These are phyloP conservation scores for Typhlomys cinereus DNA, from an alignment of 2,113 vertebrate species.

Conservation along the genomic window DNA sequence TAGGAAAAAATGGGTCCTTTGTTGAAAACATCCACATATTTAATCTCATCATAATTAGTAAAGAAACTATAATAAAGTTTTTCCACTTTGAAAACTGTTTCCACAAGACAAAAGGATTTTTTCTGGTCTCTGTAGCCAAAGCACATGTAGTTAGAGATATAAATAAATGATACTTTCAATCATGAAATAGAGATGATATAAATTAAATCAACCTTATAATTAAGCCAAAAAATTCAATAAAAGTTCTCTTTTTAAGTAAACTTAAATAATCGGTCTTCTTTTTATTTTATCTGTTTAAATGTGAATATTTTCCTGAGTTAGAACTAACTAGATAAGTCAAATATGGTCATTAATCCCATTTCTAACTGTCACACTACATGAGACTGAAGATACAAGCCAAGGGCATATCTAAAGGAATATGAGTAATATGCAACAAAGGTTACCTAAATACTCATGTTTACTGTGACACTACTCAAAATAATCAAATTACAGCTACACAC, in stretches of 20 bases:
- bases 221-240: constrained; percentile 15
- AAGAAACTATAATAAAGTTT: constrained; percentile 33
- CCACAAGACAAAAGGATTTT: constrained; percentile 21
- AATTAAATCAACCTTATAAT: constrained; percentile 35
- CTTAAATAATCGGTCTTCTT: neutral
- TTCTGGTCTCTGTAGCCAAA: constrained; percentile 7
- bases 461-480: neutral
- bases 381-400: neutral
- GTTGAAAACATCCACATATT: constrained; percentile 24
- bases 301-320: neutral
- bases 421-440: neutral
- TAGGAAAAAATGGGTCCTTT: constrained; percentile 33
- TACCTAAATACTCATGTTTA: neutral
- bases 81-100: constrained; percentile 3
- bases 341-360: neutral
- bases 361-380: neutral
- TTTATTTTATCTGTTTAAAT: neutral
- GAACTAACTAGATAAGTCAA: neutral
- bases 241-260: neutral
- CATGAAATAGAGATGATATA: constrained; percentile 39
- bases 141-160: neutral
- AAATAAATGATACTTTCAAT: constrained; percentile 35
- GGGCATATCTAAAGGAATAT: neutral
- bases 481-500: neutral
- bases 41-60: constrained; percentile 20